Evolutionary conservation across 2,888 invertebrate genomes (phyloP).

Genomic region (Hirtodrosophila duncani): DNA sequence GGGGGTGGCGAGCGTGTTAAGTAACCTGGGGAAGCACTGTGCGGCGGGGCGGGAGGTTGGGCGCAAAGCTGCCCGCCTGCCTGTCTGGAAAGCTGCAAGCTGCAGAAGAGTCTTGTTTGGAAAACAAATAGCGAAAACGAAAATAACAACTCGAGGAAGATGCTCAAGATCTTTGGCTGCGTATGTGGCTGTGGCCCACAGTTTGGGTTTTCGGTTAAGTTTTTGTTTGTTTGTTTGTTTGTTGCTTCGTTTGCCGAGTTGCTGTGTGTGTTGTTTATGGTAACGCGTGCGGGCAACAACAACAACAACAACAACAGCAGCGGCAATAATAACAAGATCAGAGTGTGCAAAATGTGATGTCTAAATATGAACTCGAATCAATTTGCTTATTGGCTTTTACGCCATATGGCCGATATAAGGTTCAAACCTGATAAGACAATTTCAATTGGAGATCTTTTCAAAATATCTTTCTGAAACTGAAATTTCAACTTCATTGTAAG

Average conservation of each 20-base stretch:
- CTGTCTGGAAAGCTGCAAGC: slow-evolving; percentile 47
- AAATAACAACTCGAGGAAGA: slow-evolving; percentile 10
- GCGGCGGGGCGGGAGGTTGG: background rate
- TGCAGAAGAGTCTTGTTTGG: slow-evolving; percentile 58
- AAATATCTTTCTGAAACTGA: no score
- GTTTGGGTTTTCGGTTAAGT: slow-evolving; percentile 47
- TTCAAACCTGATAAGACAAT: background rate
- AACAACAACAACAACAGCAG: slow-evolving; percentile 24
- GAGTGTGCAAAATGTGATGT: slow-evolving; percentile 30
- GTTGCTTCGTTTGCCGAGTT: slow-evolving; percentile 37
- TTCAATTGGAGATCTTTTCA: background rate
- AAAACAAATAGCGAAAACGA: slow-evolving; percentile 59
- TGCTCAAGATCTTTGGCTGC: slow-evolving; percentile 20
- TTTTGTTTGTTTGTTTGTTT: slow-evolving; percentile 48
- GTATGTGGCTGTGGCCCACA: slow-evolving; percentile 4
- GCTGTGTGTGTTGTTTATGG: slow-evolving; percentile 57
- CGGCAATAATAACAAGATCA: slow-evolving; percentile 18
- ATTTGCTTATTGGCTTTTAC: slow-evolving; percentile 27
- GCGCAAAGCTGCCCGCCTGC: slow-evolving; percentile 42
- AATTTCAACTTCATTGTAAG: no score
- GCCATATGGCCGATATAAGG: background rate
- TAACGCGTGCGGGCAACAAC: slow-evolving; percentile 67
- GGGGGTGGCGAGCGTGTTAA: background rate
- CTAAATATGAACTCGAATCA: slow-evolving; percentile 52
- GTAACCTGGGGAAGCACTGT: no score